These are phyloP conservation scores for Rhizomys pruinosus DNA, from an alignment of 2,113 vertebrate species.

Conservation along the genomic window DNA sequence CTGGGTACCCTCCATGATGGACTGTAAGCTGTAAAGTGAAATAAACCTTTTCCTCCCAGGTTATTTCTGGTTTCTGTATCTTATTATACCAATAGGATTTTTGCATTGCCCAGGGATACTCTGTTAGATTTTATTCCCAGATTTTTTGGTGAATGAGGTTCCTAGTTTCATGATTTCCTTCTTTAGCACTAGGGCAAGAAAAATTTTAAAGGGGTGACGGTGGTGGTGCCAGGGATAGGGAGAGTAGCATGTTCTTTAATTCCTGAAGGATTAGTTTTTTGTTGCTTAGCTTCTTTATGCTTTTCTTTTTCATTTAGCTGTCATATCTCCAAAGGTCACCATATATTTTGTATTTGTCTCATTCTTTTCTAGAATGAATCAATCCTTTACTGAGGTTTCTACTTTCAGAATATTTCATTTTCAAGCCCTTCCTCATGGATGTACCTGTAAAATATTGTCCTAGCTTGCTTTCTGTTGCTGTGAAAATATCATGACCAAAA, in stretches of 20 bases:
- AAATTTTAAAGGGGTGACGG: not conserved
- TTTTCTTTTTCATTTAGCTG: not conserved
- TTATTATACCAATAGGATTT: not conserved
- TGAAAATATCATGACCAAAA: too few species aligned
- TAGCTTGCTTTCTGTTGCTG: too few species aligned
- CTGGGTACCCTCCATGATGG: too few species aligned
- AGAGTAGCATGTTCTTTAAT: not conserved
- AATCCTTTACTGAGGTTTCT: not conserved
- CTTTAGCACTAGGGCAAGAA: not conserved
- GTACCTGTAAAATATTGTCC: not conserved
- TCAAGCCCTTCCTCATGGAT: not conserved
- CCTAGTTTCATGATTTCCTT: not conserved
- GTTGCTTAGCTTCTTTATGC: not conserved
- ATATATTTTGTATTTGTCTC: not conserved
- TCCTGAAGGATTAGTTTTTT: not conserved
- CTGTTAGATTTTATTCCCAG: slow-evolving; percentile 22
- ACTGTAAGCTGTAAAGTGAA: too few species aligned
- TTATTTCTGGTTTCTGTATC: too few species aligned
- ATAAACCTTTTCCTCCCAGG: too few species aligned
- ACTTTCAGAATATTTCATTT: not conserved
- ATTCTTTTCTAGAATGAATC: not conserved
- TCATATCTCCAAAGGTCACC: not conserved
- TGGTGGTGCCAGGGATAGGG: not conserved
- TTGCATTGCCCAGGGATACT: not conserved
- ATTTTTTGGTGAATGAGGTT: not conserved